Conservation (phyloP, 2,113 vertebrate species). For the Periophthalmus modestus region DNA sequence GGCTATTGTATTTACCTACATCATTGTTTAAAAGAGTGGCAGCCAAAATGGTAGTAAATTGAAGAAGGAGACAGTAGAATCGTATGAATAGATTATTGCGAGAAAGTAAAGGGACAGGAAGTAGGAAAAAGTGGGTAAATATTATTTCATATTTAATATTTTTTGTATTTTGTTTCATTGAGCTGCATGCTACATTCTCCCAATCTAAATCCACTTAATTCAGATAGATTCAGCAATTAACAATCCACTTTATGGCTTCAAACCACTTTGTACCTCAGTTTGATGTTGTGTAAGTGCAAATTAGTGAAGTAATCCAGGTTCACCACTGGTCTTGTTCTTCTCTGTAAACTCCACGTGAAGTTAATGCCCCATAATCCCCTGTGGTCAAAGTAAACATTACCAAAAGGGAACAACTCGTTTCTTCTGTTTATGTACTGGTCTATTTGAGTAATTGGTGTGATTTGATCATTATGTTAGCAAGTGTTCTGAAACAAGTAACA, state of each 20-base stretch:
- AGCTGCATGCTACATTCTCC: too few species aligned
- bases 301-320: background rate
- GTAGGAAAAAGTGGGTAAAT: too few species aligned
- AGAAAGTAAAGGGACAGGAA: background rate
- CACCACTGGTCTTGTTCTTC: background rate
- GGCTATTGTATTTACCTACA: background rate
- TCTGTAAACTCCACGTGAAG: background rate
- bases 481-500: background rate
- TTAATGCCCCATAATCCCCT: background rate
- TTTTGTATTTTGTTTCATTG: too few species aligned
- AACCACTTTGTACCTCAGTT: too few species aligned
- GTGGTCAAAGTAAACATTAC: background rate
- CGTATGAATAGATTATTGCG: too few species aligned
- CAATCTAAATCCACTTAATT: too few species aligned
- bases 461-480: background rate
- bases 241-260: background rate
- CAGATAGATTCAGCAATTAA: too few species aligned
- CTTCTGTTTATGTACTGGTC: background rate
- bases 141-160: too few species aligned
- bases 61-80: background rate
- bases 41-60: background rate
- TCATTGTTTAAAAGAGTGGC: background rate
- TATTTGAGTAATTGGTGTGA: background rate
- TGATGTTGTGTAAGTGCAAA: background rate
- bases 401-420: background rate